A percentile compares a stretch with the other conserved stretches of the same genome.
These are phyloP conservation scores for Serilophus lunatus DNA, from an alignment of 2,113 vertebrate species.

Conservation along the genomic window DNA sequence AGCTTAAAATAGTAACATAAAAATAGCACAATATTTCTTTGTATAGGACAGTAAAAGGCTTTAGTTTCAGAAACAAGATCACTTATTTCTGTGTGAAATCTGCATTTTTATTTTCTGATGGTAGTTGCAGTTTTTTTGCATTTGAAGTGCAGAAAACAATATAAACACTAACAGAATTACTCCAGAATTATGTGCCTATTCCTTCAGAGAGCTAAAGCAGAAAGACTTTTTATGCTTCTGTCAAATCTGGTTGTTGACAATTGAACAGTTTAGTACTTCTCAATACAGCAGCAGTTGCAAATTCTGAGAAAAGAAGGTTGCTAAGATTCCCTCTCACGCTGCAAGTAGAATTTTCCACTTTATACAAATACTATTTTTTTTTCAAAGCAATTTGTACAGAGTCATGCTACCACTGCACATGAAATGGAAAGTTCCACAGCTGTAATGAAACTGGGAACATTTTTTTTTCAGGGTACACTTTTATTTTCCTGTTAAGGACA, in stretches of 20 bases:
- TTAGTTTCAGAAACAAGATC: background rate
- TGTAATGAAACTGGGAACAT: background rate
- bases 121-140: background rate
- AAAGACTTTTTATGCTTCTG: background rate
- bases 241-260: background rate
- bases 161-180: background rate
- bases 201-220: background rate
- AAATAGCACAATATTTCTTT: background rate
- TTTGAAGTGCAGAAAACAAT: background rate
- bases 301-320: background rate
- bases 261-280: background rate
- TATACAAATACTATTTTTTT: conserved; percentile 29
- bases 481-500: background rate
- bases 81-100: background rate
- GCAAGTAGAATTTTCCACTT: conserved; percentile 12
- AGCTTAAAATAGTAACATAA: background rate
- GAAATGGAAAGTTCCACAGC: conserved; percentile 24
- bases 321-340: background rate
- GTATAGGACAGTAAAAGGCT: background rate
- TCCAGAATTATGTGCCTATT: background rate
- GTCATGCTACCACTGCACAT: background rate
- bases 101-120: background rate
- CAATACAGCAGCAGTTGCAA: background rate
- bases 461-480: background rate
- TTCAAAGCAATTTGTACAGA: background rate